phyloP scores from a whole-genome alignment of 2,113 vertebrate species.

The Mustela lutreola region DNA sequence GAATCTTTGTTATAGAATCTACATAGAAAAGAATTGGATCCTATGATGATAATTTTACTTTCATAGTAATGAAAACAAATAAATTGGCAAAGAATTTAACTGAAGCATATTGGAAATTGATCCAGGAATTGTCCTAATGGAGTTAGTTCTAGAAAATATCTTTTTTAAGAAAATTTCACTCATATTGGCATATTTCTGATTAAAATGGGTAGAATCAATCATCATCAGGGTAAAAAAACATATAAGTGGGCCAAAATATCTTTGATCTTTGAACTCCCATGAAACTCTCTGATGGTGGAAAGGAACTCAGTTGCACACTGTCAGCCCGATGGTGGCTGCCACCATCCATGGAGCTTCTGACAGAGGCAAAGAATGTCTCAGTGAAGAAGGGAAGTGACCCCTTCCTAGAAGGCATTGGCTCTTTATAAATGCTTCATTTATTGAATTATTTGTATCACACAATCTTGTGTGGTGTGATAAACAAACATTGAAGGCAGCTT shows the following conservation, averaged over 20 bases:
- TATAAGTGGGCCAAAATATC: neutral
- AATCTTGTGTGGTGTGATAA: neutral
- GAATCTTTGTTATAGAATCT: neutral
- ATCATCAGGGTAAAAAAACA: neutral
- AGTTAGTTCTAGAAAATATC: neutral
- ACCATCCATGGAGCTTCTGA: too few relatives aligned
- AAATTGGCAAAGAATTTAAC: neutral
- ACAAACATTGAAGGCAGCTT: neutral
- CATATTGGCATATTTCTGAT: neutral
- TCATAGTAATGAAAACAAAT: neutral
- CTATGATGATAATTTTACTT: neutral
- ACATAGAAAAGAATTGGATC: neutral
- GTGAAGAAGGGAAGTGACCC: neutral
- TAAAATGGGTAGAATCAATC: constrained; percentile 40
- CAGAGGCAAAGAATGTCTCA: neutral
- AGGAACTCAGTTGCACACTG: neutral
- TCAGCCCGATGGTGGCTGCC: neutral
- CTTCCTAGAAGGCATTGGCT: neutral
- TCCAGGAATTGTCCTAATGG: neutral
- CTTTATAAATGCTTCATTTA: neutral
- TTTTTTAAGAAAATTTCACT: neutral
- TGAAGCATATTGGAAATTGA: constrained; percentile 13
- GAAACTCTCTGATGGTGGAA: neutral
- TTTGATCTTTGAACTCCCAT: neutral
- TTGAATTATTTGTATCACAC: neutral